Percentiles rank a stretch among this genome's conserved stretches.
Evolutionary conservation across 2,797 vertebrate genomes (phyloP).

Genomic region (Masticophis lateralis): DNA sequence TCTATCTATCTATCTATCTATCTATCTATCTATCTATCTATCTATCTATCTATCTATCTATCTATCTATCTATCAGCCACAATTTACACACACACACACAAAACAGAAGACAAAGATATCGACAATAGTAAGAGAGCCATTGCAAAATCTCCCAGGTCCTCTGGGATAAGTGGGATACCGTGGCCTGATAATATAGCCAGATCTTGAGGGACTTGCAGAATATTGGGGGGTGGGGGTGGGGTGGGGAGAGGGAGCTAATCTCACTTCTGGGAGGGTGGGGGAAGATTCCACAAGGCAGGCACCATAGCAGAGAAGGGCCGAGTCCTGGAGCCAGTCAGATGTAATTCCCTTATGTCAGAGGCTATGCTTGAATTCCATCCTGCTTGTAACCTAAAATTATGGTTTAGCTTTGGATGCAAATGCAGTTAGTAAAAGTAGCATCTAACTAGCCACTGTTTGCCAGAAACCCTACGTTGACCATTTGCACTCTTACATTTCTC

Average conservation of each 20-base stretch:
- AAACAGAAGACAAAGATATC: background rate
- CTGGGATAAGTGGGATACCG: background rate
- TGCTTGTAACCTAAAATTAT: background rate
- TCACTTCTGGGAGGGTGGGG: accelerated
- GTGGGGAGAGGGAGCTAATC: background rate
- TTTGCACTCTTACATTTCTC: slow-evolving; percentile 43
- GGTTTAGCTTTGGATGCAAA: background rate
- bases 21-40: no score
- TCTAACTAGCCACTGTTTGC: background rate
- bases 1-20: no score
- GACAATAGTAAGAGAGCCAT: background rate
- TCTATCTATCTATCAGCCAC: no score
- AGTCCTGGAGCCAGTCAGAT: background rate
- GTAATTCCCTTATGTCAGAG: background rate
- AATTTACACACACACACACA: background rate
- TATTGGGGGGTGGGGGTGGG: no score
- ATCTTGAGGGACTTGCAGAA: no score
- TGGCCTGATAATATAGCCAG: background rate
- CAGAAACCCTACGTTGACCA: slow-evolving; percentile 36
- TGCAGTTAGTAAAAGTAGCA: background rate
- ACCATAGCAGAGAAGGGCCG: background rate
- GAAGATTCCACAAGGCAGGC: background rate
- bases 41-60: no score
- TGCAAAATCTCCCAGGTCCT: background rate
- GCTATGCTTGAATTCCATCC: background rate